Conservation (phyloP, 2,797 vertebrate genomes). For the Megalops cyprinoides region DNA sequence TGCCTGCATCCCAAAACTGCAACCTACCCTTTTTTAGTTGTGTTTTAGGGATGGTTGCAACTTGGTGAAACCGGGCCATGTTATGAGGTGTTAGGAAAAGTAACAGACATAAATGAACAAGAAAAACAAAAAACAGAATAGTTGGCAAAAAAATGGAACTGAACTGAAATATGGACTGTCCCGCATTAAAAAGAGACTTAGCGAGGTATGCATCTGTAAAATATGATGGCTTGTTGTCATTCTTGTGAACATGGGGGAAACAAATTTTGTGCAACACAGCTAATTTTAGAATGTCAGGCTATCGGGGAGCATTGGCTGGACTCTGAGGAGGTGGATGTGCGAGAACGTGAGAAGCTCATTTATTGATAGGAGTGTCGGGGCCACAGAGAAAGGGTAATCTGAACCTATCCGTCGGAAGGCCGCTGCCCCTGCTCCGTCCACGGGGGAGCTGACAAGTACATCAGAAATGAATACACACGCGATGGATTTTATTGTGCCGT, state of each 20-base stretch:
- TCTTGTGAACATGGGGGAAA: not conserved
- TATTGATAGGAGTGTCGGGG: constrained; percentile 15
- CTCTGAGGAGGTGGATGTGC: not conserved
- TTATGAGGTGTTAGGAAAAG: not conserved
- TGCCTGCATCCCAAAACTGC: not conserved
- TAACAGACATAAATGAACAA: not conserved
- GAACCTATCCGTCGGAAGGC: constrained; percentile 20
- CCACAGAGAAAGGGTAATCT: constrained; percentile 3
- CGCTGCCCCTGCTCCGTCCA: constrained; percentile 58
- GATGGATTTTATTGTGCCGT: constrained; percentile 52
- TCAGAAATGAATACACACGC: constrained; percentile 43
- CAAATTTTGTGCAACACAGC: not conserved
- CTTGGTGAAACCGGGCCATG: not conserved
- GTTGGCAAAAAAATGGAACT: no score
- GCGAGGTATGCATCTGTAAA: no score
- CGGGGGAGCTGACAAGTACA: constrained; percentile 61
- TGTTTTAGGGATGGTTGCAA: no score
- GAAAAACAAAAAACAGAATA: no score
- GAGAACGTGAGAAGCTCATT: not conserved
- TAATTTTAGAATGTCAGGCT: not conserved
- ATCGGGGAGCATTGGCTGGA: not conserved
- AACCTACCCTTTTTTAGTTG: not conserved
- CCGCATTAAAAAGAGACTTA: no score
- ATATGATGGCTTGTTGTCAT: no score
- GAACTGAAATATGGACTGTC: not conserved